Percentiles rank a stretch among this genome's conserved stretches.
These are phyloP conservation scores for Gephyroberyx darwinii DNA, from an alignment of 2,797 vertebrate species.

Conservation along the genomic window DNA sequence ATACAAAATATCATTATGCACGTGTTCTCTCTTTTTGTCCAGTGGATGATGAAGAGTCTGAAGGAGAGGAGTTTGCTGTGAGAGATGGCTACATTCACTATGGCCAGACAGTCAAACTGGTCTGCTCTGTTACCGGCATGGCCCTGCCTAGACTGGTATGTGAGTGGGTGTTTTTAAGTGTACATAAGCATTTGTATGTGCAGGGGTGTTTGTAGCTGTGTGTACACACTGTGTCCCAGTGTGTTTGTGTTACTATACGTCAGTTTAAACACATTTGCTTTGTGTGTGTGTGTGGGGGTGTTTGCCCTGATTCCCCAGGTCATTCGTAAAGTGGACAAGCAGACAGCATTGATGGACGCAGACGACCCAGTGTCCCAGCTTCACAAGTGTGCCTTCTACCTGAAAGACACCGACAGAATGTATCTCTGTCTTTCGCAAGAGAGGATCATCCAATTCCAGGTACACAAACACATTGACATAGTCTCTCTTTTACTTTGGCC, in stretches of 20 bases:
- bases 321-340: slow-evolving; percentile 84
- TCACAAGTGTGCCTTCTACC: slow-evolving; percentile 82
- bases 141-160: slow-evolving; percentile 96
- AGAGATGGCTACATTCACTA: slow-evolving; percentile 98
- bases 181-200: neutral
- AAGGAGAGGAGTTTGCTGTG: slow-evolving; percentile 98
- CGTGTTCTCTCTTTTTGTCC: slow-evolving; percentile 17
- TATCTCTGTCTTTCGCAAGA: slow-evolving; percentile 94
- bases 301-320: slow-evolving; percentile 57
- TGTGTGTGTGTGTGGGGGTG: neutral
- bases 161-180: neutral
- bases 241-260: neutral
- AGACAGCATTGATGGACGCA: slow-evolving; percentile 77
- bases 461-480: slow-evolving; percentile 51
- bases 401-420: slow-evolving; percentile 84
- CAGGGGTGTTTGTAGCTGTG: neutral
- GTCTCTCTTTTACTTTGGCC: too few species aligned
- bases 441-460: slow-evolving; percentile 99
- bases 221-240: neutral
- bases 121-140: slow-evolving; percentile 99
- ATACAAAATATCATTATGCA: neutral
- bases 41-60: slow-evolving; percentile 99
- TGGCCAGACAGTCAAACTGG: slow-evolving; percentile 96
- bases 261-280: neutral
- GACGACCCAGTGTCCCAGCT: slow-evolving; percentile 83